Percentiles rank a stretch among this genome's conserved stretches.
phyloP scores from a whole-genome alignment of 92 coral and sea anemone species.

The Isaurus tuberculatus region DNA sequence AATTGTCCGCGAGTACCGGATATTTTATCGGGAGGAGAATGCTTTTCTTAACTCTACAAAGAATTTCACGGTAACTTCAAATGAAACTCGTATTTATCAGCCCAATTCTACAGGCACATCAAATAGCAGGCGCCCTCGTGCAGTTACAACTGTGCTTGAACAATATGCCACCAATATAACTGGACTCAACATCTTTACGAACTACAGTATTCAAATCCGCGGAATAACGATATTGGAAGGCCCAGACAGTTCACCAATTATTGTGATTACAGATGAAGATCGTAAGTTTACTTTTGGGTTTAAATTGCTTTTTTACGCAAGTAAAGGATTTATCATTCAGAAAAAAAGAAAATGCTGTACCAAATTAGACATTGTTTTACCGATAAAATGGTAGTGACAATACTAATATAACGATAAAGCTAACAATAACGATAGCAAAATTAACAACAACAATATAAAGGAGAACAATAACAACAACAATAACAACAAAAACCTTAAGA shows the following conservation, averaged over 20 bases:
- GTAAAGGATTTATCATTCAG: too few species aligned
- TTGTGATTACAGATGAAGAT: constrained; percentile 65
- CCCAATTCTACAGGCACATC: not conserved
- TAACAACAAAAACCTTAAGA: too few species aligned
- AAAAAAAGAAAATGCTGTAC: too few species aligned
- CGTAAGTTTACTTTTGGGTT: constrained; percentile 42
- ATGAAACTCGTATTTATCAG: not conserved
- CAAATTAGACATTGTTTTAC: too few species aligned
- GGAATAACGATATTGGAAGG: constrained; percentile 58
- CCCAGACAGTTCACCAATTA: constrained; percentile 26
- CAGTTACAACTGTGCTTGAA: not conserved
- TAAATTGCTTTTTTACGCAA: too few species aligned
- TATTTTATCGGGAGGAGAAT: constrained; percentile 20
- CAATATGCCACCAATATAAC: constrained; percentile 31
- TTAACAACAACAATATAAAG: too few species aligned
- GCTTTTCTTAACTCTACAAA: constrained; percentile 14
- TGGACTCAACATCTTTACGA: constrained; percentile 63
- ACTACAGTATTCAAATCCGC: constrained; percentile 53
- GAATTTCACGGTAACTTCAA: constrained; percentile 7
- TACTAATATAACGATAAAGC: too few species aligned
- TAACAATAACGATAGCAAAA: too few species aligned
- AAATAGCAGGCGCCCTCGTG: not conserved
- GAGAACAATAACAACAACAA: too few species aligned
- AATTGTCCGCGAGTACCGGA: constrained; percentile 20
- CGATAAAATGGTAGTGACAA: too few species aligned